Evolutionary conservation across 1,140 invertebrate genomes (phyloP).

Genomic region (Cydia strobilella): DNA sequence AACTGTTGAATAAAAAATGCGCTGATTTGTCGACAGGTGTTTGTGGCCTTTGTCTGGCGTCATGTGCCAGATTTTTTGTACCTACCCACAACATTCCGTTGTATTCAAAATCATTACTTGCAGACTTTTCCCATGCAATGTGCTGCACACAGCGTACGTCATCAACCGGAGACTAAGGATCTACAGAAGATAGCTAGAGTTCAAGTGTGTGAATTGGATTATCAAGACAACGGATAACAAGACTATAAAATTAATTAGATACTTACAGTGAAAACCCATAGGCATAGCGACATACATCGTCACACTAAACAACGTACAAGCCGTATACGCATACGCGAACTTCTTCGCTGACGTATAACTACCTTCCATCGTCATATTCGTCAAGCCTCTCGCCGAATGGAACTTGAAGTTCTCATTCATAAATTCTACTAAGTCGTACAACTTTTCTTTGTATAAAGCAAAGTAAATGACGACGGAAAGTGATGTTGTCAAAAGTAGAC

Average conservation of each 20-base stretch:
- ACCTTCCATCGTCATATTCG: constrained; percentile 67
- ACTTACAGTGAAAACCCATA: constrained; percentile 62
- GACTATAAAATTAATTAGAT: constrained; percentile 33
- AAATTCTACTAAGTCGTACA: constrained; percentile 57
- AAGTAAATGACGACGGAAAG: constrained; percentile 62
- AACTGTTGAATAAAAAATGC: no score
- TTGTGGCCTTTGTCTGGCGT: no score
- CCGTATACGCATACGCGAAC: constrained; percentile 64
- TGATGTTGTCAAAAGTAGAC: constrained; percentile 55
- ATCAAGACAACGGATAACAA: no score
- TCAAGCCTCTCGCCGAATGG: constrained; percentile 61
- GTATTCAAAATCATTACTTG: no score
- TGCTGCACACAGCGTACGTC: no score
- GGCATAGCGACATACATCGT: constrained; percentile 60
- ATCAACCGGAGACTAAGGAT: no score
- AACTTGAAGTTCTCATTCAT: constrained; percentile 63
- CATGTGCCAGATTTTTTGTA: no score
- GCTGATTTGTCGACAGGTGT: no score
- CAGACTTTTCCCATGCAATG: no score
- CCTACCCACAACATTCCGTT: no score
- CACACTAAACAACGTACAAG: constrained; percentile 63
- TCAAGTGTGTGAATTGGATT: no score
- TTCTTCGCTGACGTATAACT: constrained; percentile 59
- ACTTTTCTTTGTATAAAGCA: constrained; percentile 48
- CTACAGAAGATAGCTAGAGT: no score